Evolutionary conservation across 1,140 invertebrate species (phyloP), one percentile per base, ranked within the genome.

Genomic region (Drosophila lacteicornis): DNA sequence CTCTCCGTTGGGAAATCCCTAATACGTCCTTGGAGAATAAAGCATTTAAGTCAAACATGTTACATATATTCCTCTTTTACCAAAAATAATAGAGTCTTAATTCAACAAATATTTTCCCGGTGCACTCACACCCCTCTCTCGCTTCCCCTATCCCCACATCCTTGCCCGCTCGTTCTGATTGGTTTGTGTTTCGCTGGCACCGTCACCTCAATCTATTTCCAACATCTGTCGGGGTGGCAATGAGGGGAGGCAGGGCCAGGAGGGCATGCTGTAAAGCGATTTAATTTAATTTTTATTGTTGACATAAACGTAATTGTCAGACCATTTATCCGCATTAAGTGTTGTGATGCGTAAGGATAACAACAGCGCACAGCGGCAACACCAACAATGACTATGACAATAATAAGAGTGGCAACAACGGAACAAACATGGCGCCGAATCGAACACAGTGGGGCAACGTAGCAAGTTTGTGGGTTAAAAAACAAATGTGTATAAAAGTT

Each of bases 261-360:
- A 50, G 67, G 49, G 66, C 63, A 75, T 79, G 82, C 85, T 80
- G 80, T 81, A 90, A 90, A 90, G 82, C 85, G 85, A 90, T 90
- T 90, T 90, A 90, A 90, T 90, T 90, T 90, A 90, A 90, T 90
- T 90, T 90, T 90, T 90, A 91, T 90, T 90, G 86, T 91, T 90
- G 86, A 91, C 86, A 91, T 91, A 91, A 92, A 85, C 91, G 86
- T 84, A 92, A 92, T 92, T 92, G 91, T 88, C 86, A 91, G 75
- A 84, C 83, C 91, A 92, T 92, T 92, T 92, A 92, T 91, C 80
- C 91, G 91, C 80, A 92, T 92, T 92, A 92, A 87, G 70, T 85
- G 75, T 62, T 91, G 56, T 80, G 82, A 92, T 75, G 91, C 91
- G 85, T 87, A 92, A 91, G 86, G 85, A 92, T 80, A 92, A 91